These are phyloP conservation scores for Apteryx mantelli DNA, from an alignment of 2,113 vertebrate species.

Conservation along the genomic window DNA sequence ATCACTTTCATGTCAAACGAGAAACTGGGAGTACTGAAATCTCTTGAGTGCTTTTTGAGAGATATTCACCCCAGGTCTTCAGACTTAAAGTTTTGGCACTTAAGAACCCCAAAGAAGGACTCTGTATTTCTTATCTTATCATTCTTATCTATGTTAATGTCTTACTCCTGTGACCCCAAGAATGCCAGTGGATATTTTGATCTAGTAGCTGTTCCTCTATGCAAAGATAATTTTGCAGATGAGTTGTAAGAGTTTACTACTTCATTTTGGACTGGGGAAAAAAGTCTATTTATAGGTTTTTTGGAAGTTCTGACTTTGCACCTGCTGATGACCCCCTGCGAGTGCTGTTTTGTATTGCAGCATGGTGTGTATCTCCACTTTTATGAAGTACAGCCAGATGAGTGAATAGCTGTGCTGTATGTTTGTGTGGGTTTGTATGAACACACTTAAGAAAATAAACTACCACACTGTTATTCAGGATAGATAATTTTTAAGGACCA, in stretches of 20 bases:
- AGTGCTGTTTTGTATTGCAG: neutral
- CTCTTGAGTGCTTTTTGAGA: neutral
- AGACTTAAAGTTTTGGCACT: neutral
- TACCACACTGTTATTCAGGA: neutral
- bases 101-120: too few species aligned
- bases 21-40: neutral
- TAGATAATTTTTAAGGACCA: neutral
- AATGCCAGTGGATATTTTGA: neutral
- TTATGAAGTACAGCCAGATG: neutral
- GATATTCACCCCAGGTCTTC: neutral
- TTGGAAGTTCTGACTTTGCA: neutral
- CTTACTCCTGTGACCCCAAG: neutral
- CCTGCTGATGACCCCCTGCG: neutral
- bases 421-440: rapidly evolving
- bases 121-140: neutral
- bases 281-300: neutral
- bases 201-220: neutral
- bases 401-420: neutral
- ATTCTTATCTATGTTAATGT: neutral
- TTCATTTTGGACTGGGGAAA: neutral
- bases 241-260: neutral
- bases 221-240: neutral
- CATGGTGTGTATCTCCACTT: neutral
- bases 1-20: neutral
- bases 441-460: neutral